These are phyloP conservation scores for Tenthredo livida DNA, from an alignment of 2,888 invertebrate genomes.

Conservation along the genomic window DNA sequence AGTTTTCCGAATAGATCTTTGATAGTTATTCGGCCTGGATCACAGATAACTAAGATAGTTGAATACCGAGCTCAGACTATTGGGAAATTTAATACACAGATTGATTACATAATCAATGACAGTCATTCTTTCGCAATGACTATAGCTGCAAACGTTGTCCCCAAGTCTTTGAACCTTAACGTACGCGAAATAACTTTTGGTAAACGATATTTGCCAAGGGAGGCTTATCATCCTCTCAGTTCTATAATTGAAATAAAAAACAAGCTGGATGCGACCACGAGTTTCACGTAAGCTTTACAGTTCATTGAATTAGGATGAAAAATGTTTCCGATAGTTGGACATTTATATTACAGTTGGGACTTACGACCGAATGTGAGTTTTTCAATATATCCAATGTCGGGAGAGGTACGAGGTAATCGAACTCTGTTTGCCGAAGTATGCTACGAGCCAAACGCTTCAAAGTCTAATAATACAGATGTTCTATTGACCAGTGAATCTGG, in stretches of 20 bases:
- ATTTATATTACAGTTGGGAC: constrained; percentile 77
- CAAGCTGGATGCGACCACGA: constrained; percentile 62
- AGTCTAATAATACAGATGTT: constrained; percentile 67
- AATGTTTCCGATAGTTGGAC: background rate
- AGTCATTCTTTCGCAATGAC: constrained; percentile 76
- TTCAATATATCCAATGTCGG: constrained; percentile 79
- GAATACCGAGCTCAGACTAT: constrained; percentile 65
- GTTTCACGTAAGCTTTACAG: constrained; percentile 61
- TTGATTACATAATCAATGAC: constrained; percentile 77
- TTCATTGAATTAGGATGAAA: background rate
- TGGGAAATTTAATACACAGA: constrained; percentile 73
- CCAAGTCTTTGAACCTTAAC: constrained; percentile 71
- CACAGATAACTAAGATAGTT: constrained; percentile 56
- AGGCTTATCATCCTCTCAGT: constrained; percentile 65
- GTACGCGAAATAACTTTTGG: constrained; percentile 70
- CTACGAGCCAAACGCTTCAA: constrained; percentile 65
- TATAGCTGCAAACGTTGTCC: constrained; percentile 76
- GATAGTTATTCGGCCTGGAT: constrained; percentile 61
- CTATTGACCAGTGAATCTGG: constrained; percentile 73
- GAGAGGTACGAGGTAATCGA: constrained; percentile 80
- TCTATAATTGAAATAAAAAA: constrained; percentile 64
- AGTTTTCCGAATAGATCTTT: constrained; percentile 61
- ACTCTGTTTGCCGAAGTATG: constrained; percentile 78
- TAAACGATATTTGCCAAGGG: constrained; percentile 77
- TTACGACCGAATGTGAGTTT: constrained; percentile 79